Percentiles rank a stretch among this genome's conserved stretches.
Evolutionary conservation across 2,888 invertebrate genomes (phyloP).

Genomic region (Itoplectis maculator): DNA sequence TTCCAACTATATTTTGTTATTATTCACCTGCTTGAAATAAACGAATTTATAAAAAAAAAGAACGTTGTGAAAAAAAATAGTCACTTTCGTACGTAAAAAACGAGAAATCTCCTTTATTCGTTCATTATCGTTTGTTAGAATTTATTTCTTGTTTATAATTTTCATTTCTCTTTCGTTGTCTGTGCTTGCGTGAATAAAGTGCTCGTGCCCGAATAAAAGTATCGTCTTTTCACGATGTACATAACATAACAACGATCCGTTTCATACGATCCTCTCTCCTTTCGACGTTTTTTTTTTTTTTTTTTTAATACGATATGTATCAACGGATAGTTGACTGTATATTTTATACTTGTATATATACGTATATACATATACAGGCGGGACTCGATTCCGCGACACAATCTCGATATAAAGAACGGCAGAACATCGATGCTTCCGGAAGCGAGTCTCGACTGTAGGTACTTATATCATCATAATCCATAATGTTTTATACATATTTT

Average conservation of each 20-base stretch:
- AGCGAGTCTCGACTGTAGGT: slow-evolving; percentile 12
- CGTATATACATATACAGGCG: slow-evolving; percentile 19
- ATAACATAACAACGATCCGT: slow-evolving; percentile 18
- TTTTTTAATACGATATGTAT: slow-evolving; percentile 78
- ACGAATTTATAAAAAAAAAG: too few species aligned
- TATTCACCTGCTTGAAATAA: too few species aligned
- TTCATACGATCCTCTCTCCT: slow-evolving; percentile 14
- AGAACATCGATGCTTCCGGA: slow-evolving; percentile 2
- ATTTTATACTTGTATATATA: slow-evolving; percentile 43
- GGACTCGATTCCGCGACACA: slow-evolving; percentile 6
- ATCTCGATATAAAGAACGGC: neutral
- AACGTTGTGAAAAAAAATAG: neutral
- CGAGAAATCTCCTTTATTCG: slow-evolving; percentile 11
- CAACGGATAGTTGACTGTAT: slow-evolving; percentile 75
- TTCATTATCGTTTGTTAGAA: slow-evolving; percentile 8
- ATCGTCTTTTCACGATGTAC: slow-evolving; percentile 5
- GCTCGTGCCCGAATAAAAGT: slow-evolving; percentile 16
- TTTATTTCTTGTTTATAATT: slow-evolving; percentile 4
- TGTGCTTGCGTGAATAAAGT: slow-evolving; percentile 15
- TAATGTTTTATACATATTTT: slow-evolving; percentile 4
- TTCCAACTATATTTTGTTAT: too few species aligned
- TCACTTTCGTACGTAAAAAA: neutral
- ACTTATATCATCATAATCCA: neutral
- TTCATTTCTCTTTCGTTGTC: slow-evolving; percentile 4
- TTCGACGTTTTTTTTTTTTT: too few species aligned